Evolutionary conservation across 2,113 vertebrate species (phyloP).

Genomic region (chimpanzee (Pan troglodytes)): NHGRI_mPanTro3-v2.1_pri NC_072419.2:49604501-49605000

Average conservation of each 20-base stretch:
- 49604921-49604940: slow-evolving; percentile 45
- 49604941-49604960: slow-evolving; percentile 35
- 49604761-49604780: too few relatives aligned
- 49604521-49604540: neutral
- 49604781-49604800: too few relatives aligned
- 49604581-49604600: too few relatives aligned
- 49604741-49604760: too few relatives aligned
- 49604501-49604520: neutral
- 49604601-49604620: accelerated
- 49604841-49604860: neutral
- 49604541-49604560: neutral
- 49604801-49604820: too few relatives aligned
- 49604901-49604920: slow-evolving; percentile 9
- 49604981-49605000: neutral
- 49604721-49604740: too few relatives aligned
- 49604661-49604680: too few relatives aligned
- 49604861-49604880: neutral
- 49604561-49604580: neutral
- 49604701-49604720: too few relatives aligned
- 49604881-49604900: neutral
- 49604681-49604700: too few relatives aligned
- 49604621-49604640: too few relatives aligned
- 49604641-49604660: too few relatives aligned
- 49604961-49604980: slow-evolving; percentile 36
- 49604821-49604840: too few relatives aligned